Evolutionary conservation across 1,140 invertebrate genomes (phyloP).

Genomic region (Carposina sasakii): DNA sequence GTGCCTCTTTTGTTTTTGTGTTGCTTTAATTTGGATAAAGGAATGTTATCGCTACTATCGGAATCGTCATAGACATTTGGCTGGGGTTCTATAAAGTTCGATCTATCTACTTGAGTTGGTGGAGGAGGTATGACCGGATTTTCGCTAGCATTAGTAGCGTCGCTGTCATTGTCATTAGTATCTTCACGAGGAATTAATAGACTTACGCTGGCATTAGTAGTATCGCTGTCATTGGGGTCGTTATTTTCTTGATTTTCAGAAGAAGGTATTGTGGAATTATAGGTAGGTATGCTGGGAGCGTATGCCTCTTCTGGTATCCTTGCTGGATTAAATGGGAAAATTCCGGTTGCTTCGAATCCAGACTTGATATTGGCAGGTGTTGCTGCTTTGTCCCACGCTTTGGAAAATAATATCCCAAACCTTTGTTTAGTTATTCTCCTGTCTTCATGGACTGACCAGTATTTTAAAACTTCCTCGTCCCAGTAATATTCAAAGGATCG

Average conservation of each 20-base stretch:
- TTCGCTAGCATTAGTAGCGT: not conserved
- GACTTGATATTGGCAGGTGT: not conserved
- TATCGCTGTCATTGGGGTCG: not conserved
- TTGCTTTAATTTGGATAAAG: too few relatives aligned
- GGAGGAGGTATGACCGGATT: not conserved
- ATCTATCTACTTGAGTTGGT: not conserved
- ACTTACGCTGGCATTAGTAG: not conserved
- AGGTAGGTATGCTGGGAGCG: not conserved
- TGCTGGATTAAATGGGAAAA: not conserved
- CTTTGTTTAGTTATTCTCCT: constrained; percentile 1
- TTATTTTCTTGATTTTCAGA: too few relatives aligned
- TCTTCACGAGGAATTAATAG: not conserved
- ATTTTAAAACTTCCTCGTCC: constrained; percentile 2
- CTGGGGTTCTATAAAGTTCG: too few relatives aligned
- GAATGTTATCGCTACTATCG: too few relatives aligned
- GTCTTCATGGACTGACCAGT: not conserved
- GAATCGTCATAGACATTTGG: too few relatives aligned
- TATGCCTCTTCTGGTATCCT: not conserved
- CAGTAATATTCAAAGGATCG: not conserved
- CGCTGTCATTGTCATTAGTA: not conserved
- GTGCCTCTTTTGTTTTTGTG: too few relatives aligned
- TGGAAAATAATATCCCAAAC: not conserved
- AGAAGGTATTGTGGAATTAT: not conserved
- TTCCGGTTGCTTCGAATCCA: not conserved
- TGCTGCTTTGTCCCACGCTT: not conserved